phyloP scores from a whole-genome alignment of 2,888 invertebrate species.

The Cantharis flavilabris region DNA sequence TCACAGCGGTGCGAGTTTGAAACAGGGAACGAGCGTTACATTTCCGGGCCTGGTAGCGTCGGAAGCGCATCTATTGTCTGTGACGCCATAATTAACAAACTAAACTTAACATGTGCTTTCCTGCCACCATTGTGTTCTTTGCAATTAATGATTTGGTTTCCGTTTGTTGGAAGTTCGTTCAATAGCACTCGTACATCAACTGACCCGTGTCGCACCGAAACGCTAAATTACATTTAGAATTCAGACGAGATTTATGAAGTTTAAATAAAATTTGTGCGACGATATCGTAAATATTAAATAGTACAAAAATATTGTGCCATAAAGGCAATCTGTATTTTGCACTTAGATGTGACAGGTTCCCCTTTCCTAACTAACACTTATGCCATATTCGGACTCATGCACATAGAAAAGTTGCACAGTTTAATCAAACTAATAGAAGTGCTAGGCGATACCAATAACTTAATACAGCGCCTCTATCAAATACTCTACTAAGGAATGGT shows the following conservation, averaged over 20 bases:
- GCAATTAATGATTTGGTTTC: constrained; percentile 56
- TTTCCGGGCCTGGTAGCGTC: constrained; percentile 52
- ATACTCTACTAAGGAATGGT: constrained; percentile 37
- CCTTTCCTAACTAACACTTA: constrained; percentile 37
- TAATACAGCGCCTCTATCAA: constrained; percentile 43
- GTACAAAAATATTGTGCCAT: constrained; percentile 39
- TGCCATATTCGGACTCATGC: constrained; percentile 47
- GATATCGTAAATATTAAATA: constrained; percentile 37
- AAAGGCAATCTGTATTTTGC: constrained; percentile 24
- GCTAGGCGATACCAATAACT: constrained; percentile 49
- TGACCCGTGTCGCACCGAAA: constrained; percentile 48
- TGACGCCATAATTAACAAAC: constrained; percentile 59
- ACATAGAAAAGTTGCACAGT: constrained; percentile 40
- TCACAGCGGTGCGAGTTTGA: constrained; percentile 45
- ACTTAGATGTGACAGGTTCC: constrained; percentile 3
- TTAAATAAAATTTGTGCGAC: neutral
- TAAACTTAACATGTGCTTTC: constrained; percentile 62
- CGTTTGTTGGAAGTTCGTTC: constrained; percentile 46
- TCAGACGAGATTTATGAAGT: constrained; percentile 38
- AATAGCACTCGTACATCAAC: constrained; percentile 53
- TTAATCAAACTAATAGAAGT: constrained; percentile 55
- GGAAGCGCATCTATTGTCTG: constrained; percentile 55
- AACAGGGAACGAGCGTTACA: constrained; percentile 49
- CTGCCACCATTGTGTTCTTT: constrained; percentile 57
- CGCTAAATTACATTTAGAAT: constrained; percentile 35